Base-by-base conservation (phyloP, 64 coral and sea anemone genomes). In the Actinia equina region DNA sequence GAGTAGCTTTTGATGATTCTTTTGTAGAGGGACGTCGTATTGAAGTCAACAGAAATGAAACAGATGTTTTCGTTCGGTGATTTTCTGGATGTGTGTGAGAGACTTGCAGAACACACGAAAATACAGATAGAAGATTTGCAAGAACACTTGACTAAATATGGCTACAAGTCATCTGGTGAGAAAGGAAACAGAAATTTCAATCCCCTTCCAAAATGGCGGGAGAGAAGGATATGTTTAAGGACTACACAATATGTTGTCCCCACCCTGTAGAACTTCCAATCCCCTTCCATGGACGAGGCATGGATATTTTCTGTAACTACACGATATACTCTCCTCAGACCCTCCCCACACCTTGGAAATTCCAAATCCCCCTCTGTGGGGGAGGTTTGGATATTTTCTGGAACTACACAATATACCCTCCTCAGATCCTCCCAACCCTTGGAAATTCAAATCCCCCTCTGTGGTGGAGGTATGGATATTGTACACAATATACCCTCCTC, bases 61-160 rank as follows among this genome's bases (percentile, higher is more conserved):
- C 55, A 83, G 17, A 87, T 62, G 56, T 55, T 60, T 13, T 82
- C 85, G 43, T 89, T 93, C 85, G 85, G 62, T 37, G 86, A 96
- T 26, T 76, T 88, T 25, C 52, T 96, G 3, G 70, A 19, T 54
- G 85, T 78, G 16, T 93, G 94, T 77, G 86, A 59, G 37, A 86
- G 91, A 57, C 87, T 96, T 79, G 37, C 74, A 17, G 83, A 44
- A 25, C 82, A 84, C 61, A 96, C 88, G 2, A 96, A 89, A 57
- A 56, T 82, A 45, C 65, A 96, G n/a, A 83, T 91, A 37, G 43
- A 96, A 43, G 89, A 86, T 13, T 71, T 96, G 23, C 88, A 96
- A 83, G 37, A 87, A 60, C 94, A 88, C 44, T 43, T 96, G 46
- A 79, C 65, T 42, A 96, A 93, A 49, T 96, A 96, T 88, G 94